phyloP scores from a whole-genome alignment of 1,140 invertebrate genomes.

The Mizuhopecten yessoensis region DNA sequence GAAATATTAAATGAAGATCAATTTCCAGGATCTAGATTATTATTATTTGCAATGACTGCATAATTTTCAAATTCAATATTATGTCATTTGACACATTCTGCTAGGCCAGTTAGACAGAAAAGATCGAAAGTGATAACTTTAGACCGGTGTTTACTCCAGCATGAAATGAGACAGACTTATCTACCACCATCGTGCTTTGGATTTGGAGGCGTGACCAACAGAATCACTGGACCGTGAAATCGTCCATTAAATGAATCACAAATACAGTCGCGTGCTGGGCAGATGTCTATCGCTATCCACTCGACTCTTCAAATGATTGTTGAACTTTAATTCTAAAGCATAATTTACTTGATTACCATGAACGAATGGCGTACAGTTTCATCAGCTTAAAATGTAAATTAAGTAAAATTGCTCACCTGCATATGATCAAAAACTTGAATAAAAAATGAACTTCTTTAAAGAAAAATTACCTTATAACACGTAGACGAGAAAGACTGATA shows the following conservation, averaged over 20 bases:
- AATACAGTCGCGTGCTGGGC: not conserved
- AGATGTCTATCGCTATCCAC: constrained; percentile 32
- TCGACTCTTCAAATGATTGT: constrained; percentile 21
- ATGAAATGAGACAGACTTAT: not conserved
- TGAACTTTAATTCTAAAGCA: not conserved
- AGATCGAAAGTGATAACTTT: not conserved
- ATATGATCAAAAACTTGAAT: too few species aligned
- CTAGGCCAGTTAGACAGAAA: not conserved
- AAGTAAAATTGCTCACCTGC: too few species aligned
- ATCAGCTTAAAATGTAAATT: not conserved
- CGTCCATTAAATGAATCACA: constrained; percentile 1
- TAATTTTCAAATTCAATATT: not conserved
- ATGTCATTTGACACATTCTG: not conserved
- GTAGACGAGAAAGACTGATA: too few species aligned
- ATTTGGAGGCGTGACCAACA: not conserved
- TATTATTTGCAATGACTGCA: too few species aligned
- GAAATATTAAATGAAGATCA: too few species aligned
- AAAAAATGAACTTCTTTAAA: too few species aligned
- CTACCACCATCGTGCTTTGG: not conserved
- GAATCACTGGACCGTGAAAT: constrained; percentile 24
- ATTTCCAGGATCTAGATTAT: too few species aligned
- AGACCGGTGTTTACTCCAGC: not conserved
- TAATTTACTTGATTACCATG: not conserved
- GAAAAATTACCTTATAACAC: too few species aligned
- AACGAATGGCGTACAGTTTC: not conserved